A percentile compares a stretch with the other conserved stretches of the same genome.
phyloP scores from a whole-genome alignment of 2,797 vertebrate species.

The Eleutherodactylus coqui region DNA sequence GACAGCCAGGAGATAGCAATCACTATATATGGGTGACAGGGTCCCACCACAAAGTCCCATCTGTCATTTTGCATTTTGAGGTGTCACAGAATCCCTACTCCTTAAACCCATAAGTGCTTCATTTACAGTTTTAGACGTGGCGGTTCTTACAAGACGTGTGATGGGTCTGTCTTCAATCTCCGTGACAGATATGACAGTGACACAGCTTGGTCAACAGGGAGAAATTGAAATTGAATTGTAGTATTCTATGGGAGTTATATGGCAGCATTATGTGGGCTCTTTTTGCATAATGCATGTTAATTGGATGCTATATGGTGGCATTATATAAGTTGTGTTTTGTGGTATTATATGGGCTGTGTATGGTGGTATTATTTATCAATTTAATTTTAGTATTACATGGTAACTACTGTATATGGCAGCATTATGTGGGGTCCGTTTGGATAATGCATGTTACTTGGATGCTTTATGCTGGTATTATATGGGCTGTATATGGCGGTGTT shows the following conservation, averaged over 20 bases:
- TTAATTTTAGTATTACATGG: no score
- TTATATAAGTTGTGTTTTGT: no score
- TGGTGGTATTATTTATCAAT: background rate
- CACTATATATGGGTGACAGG: background rate
- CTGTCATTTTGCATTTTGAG: background rate
- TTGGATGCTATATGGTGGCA: no score
- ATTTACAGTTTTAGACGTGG: background rate
- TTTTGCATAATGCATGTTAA: background rate
- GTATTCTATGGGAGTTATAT: background rate
- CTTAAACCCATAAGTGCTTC: background rate
- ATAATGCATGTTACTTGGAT: no score
- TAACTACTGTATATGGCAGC: background rate
- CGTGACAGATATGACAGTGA: background rate
- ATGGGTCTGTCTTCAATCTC: background rate
- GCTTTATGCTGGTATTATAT: background rate
- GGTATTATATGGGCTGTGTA: no score
- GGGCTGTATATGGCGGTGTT: no score
- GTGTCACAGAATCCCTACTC: background rate
- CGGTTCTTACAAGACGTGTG: background rate
- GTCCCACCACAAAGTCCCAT: background rate
- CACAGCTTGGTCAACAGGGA: background rate
- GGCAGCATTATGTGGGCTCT: background rate
- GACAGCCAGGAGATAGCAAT: background rate
- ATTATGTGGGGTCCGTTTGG: no score
- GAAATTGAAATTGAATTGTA: no score